A percentile compares a stretch with the other conserved stretches of the same genome.
Evolutionary conservation across 2,113 vertebrate genomes (phyloP).

Genomic region (Meriones unguiculatus): DNA sequence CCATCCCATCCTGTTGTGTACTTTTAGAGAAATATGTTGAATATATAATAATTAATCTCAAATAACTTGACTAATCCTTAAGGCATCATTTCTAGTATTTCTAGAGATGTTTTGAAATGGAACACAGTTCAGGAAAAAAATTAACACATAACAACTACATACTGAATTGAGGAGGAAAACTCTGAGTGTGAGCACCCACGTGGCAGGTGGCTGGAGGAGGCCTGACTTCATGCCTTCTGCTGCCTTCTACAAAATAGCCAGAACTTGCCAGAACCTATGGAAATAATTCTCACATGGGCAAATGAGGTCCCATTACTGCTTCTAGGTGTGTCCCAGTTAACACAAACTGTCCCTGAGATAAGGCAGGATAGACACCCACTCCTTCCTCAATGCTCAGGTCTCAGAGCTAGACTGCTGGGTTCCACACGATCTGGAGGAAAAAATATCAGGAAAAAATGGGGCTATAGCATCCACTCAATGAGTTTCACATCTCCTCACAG

Average conservation of each 20-base stretch:
- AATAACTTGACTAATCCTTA: background rate
- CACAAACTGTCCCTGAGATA: background rate
- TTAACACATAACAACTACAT: background rate
- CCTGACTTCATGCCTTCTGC: slow-evolving; percentile 37
- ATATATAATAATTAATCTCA: background rate
- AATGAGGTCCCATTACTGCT: background rate
- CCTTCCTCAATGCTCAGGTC: background rate
- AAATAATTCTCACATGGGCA: slow-evolving; percentile 12
- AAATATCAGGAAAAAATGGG: background rate
- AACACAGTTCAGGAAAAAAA: background rate
- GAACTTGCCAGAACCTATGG: background rate
- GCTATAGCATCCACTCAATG: background rate
- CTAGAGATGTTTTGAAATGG: slow-evolving; percentile 29
- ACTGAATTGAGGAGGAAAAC: background rate
- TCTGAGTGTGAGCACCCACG: background rate
- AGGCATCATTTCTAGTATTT: background rate
- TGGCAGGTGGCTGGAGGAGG: slow-evolving; percentile 17
- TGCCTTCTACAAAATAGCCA: slow-evolving; percentile 26
- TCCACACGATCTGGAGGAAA: background rate
- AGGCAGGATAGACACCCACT: accelerated
- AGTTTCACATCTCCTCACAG: background rate
- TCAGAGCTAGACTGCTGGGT: background rate
- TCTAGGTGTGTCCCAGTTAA: background rate
- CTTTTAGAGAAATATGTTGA: background rate
- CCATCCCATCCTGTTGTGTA: background rate